These are phyloP conservation scores for Anas bahamensis DNA, from an alignment of 2,797 vertebrate species.

Conservation along the genomic window DNA sequence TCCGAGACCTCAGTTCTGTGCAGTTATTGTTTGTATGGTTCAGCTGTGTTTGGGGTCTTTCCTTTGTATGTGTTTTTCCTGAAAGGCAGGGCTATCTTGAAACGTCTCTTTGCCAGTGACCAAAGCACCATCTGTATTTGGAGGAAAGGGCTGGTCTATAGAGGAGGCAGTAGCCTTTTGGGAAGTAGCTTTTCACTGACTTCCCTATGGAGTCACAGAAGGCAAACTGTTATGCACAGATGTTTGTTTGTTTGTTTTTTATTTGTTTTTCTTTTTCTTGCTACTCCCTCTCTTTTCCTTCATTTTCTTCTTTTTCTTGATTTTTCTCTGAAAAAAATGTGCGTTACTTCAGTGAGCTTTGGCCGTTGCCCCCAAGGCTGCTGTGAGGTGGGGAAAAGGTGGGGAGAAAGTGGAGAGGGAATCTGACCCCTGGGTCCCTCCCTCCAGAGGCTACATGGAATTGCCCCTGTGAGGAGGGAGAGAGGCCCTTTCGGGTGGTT, in stretches of 20 bases:
- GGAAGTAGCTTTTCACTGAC: conserved; percentile 12
- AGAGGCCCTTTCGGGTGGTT: not conserved
- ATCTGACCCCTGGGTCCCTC: not conserved
- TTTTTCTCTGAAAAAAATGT: not conserved
- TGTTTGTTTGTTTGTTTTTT: not conserved
- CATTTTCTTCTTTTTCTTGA: not conserved
- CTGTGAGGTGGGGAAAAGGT: not conserved
- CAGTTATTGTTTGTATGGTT: conserved; percentile 32
- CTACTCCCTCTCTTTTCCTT: not conserved
- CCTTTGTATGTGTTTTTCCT: conserved; percentile 37
- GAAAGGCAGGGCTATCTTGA: conserved; percentile 58
- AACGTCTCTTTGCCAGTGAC: conserved; percentile 51
- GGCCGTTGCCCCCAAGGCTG: not conserved
- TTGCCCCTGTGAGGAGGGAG: not conserved
- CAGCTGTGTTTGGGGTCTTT: conserved; percentile 53
- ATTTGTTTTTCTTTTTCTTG: too few relatives aligned
- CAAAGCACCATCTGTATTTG: conserved; percentile 36
- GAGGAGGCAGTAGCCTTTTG: conserved; percentile 9
- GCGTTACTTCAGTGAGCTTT: not conserved
- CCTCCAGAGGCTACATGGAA: not conserved
- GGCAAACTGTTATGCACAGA: conserved; percentile 14
- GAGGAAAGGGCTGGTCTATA: not conserved
- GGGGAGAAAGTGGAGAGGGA: not conserved
- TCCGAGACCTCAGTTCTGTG: conserved; percentile 67
- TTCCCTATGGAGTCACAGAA: not conserved